Evolutionary conservation across 35 echinoderm and acorn worm genomes (phyloP).

Genomic region (Apostichopus japonicus): DNA sequence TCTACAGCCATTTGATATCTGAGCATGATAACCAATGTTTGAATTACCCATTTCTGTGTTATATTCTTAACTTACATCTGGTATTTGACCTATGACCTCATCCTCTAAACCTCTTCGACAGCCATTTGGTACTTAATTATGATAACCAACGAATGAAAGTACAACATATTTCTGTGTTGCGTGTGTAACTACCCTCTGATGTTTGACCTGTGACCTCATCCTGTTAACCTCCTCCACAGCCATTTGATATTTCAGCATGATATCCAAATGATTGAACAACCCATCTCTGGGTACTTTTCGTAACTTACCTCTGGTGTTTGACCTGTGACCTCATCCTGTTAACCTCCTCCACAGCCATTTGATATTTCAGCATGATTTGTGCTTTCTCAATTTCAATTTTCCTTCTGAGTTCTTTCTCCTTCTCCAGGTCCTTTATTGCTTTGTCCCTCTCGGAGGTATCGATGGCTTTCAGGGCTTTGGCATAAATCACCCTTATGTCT

Average conservation of each 20-base stretch:
- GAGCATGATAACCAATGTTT: background rate
- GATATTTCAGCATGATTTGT: constrained; percentile 55
- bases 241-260: background rate
- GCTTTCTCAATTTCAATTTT: constrained; percentile 89
- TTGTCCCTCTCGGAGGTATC: constrained; percentile 92
- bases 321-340: constrained; percentile 79
- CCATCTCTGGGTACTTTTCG: constrained; percentile 71
- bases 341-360: constrained; percentile 27
- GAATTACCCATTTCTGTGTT: constrained; percentile 66
- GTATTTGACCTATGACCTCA: background rate
- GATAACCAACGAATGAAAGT: background rate
- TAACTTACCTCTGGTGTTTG: constrained; percentile 64
- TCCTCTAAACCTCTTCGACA: background rate
- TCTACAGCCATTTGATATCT: background rate
- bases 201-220: background rate
- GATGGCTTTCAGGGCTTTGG: constrained; percentile 76
- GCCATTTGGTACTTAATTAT: background rate
- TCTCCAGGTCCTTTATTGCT: constrained; percentile 79
- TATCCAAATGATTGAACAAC: background rate
- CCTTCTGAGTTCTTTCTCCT: constrained; percentile 83
- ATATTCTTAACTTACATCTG: constrained; percentile 59
- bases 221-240: background rate
- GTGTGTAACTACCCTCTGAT: constrained; percentile 51
- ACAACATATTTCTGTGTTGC: constrained; percentile 62
- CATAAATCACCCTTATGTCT: constrained; percentile 91